phyloP scores from a whole-genome alignment of 1,140 invertebrate species.

The Kradibia gibbosae region DNA sequence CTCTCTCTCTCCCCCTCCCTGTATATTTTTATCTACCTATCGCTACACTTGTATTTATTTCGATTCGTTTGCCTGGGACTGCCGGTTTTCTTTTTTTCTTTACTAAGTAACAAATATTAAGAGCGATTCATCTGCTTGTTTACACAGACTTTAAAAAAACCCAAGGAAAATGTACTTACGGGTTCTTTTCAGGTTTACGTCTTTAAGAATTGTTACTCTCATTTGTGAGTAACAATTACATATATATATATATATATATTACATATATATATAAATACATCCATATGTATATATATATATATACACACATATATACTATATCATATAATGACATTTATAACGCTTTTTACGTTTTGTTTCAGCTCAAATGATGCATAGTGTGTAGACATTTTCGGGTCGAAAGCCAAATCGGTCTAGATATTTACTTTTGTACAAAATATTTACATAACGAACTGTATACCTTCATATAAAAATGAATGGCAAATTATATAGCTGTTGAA shows the following conservation, averaged over 20 bases:
- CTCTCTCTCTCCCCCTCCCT: neutral
- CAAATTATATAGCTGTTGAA: neutral
- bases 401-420: neutral
- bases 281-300: too few relatives aligned
- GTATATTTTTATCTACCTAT: neutral
- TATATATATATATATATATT: too few relatives aligned
- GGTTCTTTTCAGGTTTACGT: constrained; percentile 4
- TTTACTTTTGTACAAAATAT: neutral
- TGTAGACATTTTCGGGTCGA: neutral
- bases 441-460: neutral
- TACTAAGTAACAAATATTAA: constrained; percentile 20
- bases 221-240: neutral
- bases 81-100: neutral
- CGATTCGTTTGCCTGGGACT: too few relatives aligned
- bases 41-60: too few relatives aligned
- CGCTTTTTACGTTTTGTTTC: neutral
- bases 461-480: neutral
- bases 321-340: constrained; percentile 13
- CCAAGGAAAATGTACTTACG: neutral
- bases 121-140: constrained; percentile 30
- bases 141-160: constrained; percentile 7
- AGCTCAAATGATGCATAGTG: neutral
- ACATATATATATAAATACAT: too few relatives aligned
- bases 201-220: neutral
- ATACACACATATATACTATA: too few relatives aligned